Conservation (phyloP, 35 echinoderm and acorn worm species). For the Diadema setosum region DNA sequence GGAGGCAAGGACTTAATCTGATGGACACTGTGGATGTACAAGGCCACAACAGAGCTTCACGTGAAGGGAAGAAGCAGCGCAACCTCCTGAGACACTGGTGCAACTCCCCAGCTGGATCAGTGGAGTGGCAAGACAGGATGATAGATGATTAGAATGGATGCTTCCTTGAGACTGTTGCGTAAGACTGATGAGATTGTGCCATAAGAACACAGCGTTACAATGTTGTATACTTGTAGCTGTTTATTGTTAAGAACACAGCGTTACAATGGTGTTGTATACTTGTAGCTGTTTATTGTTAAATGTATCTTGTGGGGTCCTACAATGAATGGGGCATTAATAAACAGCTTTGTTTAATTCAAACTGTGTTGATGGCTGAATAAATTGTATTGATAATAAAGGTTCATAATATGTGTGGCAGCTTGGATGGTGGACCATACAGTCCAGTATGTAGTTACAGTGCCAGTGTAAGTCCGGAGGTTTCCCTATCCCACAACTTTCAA, state of each 20-base stretch:
- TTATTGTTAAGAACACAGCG: too few species aligned
- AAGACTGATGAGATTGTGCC: neutral
- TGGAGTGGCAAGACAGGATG: slow-evolving; percentile 38
- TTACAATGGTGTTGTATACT: too few species aligned
- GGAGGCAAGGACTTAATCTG: neutral
- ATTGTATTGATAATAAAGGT: neutral
- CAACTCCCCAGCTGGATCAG: slow-evolving; percentile 27
- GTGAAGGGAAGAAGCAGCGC: neutral
- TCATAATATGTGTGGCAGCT: neutral
- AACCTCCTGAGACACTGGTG: neutral
- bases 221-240: neutral
- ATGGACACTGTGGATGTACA: neutral
- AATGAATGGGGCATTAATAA: neutral
- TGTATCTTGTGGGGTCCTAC: neutral
- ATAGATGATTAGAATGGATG: neutral
- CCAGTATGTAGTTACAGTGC: neutral
- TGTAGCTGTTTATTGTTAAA: too few species aligned
- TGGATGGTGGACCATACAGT: neutral
- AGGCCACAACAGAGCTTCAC: neutral
- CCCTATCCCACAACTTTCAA: neutral
- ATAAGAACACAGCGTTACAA: neutral
- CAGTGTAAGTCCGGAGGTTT: too few species aligned
- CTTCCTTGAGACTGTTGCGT: too few species aligned
- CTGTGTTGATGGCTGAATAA: neutral
- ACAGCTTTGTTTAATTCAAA: neutral